A percentile compares a stretch with the other conserved stretches of the same genome.
Evolutionary conservation across 1,140 invertebrate genomes (phyloP).

Genomic region (Drosophila orena): DNA sequence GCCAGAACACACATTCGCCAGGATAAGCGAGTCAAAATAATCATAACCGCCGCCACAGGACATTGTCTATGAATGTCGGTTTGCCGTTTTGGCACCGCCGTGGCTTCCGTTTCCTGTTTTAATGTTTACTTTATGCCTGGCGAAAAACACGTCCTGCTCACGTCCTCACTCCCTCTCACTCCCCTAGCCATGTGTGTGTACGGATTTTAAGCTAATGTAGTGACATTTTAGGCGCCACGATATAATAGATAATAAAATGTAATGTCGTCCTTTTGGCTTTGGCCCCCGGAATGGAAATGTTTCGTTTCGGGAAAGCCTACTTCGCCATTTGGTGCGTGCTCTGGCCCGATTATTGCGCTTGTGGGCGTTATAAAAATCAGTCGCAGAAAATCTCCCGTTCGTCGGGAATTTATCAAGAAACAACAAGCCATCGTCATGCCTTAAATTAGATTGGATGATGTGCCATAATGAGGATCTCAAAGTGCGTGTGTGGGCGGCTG

Average conservation of each 20-base stretch:
- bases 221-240: slow-evolving; percentile 72
- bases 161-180: neutral
- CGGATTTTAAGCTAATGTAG: slow-evolving; percentile 79
- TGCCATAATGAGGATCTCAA: slow-evolving; percentile 68
- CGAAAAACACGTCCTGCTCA: slow-evolving; percentile 14
- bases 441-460: slow-evolving; percentile 80
- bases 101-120: slow-evolving; percentile 77
- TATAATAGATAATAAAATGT: slow-evolving; percentile 83
- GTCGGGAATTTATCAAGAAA: slow-evolving; percentile 59
- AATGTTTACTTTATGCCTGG: slow-evolving; percentile 79
- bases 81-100: slow-evolving; percentile 53
- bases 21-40: slow-evolving; percentile 63
- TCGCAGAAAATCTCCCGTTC: slow-evolving; percentile 61
- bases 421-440: slow-evolving; percentile 49
- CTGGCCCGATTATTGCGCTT: slow-evolving; percentile 66
- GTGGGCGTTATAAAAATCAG: slow-evolving; percentile 76
- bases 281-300: slow-evolving; percentile 33
- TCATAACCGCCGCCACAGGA: slow-evolving; percentile 61
- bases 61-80: slow-evolving; percentile 49
- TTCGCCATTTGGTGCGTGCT: slow-evolving; percentile 57
- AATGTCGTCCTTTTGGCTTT: slow-evolving; percentile 71
- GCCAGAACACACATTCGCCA: slow-evolving; percentile 20
- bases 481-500: slow-evolving; percentile 9
- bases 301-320: slow-evolving; percentile 18
- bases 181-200: slow-evolving; percentile 14